These are phyloP conservation scores for Psix sp. DNA, from an alignment of 1,140 invertebrate species.

Conservation along the genomic window DNA sequence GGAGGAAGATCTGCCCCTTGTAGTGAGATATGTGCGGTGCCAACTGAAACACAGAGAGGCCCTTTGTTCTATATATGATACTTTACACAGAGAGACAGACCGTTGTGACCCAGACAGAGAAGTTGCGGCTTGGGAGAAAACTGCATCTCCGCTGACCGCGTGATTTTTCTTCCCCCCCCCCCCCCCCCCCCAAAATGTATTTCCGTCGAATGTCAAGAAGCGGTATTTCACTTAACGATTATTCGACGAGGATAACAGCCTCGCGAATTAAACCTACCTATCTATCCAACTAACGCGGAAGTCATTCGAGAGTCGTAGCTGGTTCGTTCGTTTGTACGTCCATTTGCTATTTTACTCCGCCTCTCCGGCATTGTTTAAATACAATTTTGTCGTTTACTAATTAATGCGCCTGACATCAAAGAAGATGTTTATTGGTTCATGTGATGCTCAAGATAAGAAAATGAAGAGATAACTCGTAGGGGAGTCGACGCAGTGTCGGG, in stretches of 20 bases:
- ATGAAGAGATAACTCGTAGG: conserved; percentile 76
- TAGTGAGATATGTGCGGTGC: too few species aligned
- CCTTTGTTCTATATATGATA: too few species aligned
- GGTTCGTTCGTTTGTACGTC: conserved; percentile 69
- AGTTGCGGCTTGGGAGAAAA: too few species aligned
- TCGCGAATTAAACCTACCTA: conserved; percentile 71
- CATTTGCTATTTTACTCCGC: conserved; percentile 61
- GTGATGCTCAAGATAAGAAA: conserved; percentile 78
- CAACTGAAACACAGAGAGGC: too few species aligned
- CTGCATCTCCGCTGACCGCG: too few species aligned
- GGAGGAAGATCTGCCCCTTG: too few species aligned
- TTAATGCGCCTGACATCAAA: conserved; percentile 78
- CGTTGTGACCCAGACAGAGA: too few species aligned
- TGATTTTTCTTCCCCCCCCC: too few species aligned
- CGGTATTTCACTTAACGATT: conserved; percentile 68
- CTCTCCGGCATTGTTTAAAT: conserved; percentile 76
- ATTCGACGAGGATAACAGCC: conserved; percentile 67
- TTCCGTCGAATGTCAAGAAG: conserved; percentile 67
- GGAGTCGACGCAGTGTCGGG: conserved; percentile 62
- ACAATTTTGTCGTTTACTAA: conserved; percentile 79
- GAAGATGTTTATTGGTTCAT: conserved; percentile 79
- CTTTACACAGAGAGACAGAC: too few species aligned
- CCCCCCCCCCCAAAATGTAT: too few species aligned
- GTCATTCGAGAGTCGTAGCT: conserved; percentile 32
- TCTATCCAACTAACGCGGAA: conserved; percentile 57